A percentile compares a stretch with the other conserved stretches of the same genome.
Conservation (phyloP, 2,888 invertebrate species). For the Philereme transversata region DNA sequence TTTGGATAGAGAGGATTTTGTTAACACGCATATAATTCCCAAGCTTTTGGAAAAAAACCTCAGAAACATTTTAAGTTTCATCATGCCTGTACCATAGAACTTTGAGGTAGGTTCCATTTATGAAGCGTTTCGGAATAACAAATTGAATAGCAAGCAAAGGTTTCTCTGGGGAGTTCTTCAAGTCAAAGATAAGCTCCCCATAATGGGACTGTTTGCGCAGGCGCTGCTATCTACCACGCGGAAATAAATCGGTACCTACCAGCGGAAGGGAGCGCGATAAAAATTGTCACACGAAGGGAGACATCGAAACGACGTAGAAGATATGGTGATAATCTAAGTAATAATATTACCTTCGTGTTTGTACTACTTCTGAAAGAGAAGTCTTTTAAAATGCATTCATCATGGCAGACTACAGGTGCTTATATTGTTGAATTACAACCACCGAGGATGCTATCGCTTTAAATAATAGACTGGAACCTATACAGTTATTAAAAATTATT, state of each 20-base stretch:
- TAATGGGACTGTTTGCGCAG: constrained; percentile 70
- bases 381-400: constrained; percentile 26
- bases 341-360: constrained; percentile 33
- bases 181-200: constrained; percentile 67
- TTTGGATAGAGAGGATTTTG: no score
- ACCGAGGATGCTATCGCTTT: no score
- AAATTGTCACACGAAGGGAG: constrained; percentile 59
- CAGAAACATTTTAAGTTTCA: no score
- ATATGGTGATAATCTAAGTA: constrained; percentile 36
- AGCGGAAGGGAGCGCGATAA: constrained; percentile 80
- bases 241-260: constrained; percentile 71
- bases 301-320: constrained; percentile 22
- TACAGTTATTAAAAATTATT: no score
- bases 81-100: no score
- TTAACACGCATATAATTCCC: no score
- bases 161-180: constrained; percentile 61
- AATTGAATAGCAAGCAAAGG: constrained; percentile 3
- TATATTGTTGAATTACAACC: no score
- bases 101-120: no score
- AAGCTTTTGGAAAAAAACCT: no score
- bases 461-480: no score
- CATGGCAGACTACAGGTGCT: not conserved
- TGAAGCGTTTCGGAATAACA: no score
- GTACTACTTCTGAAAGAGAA: constrained; percentile 33
- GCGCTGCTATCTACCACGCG: constrained; percentile 71